Base-by-base conservation (phyloP, 2,888 invertebrate species). In the Drosophila suboccidentalis region DNA sequence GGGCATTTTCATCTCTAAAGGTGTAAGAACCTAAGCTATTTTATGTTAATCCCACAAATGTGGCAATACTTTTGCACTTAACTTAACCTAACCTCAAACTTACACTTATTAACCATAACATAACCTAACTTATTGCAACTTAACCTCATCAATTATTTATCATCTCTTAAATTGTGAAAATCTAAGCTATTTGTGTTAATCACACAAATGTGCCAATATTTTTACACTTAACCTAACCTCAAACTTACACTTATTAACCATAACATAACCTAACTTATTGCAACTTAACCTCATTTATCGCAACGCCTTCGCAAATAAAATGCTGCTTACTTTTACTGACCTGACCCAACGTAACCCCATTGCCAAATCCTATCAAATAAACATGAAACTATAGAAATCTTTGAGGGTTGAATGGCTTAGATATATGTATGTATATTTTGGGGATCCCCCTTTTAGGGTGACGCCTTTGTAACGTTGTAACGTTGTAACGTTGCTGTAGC, bases 361-460 rank as follows among this genome's bases (percentile, higher is more conserved):
- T 6, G 43, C 22, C 15, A 55, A 55, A 55, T 55, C 54, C 43
- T 26, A 53, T 71, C 13, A 58, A 71, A 50, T 59, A 39, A n/a
- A 41, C 26, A 26, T 58, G 46, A 47, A 13, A 38, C 57, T 47
- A 17, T 38, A 36, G 47, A 38, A 47, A 15, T 44, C 22, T 39
- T 4, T 6, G 17, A 11, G 38, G 15, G 9, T 36, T 13, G 22
- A 50, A 19, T 22, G 6, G 13, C 22, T 13, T 22, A 26, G 26
- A 15, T 15, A 3, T n/a, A 36, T 8, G 8, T 29, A 38, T 38
- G 38, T 41, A 9, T 17, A 13, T 26, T 29, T 32, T 36, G 55
- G 17, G 26, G 38, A 49, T 44, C 67, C 76, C 68, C 76, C 68
- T 58, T 59, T 15, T 55, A 22, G 19, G 43, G 36, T 19, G 62